These are phyloP conservation scores for Cyprinella venusta DNA, from an alignment of 2,797 vertebrate species.

Conservation along the genomic window DNA sequence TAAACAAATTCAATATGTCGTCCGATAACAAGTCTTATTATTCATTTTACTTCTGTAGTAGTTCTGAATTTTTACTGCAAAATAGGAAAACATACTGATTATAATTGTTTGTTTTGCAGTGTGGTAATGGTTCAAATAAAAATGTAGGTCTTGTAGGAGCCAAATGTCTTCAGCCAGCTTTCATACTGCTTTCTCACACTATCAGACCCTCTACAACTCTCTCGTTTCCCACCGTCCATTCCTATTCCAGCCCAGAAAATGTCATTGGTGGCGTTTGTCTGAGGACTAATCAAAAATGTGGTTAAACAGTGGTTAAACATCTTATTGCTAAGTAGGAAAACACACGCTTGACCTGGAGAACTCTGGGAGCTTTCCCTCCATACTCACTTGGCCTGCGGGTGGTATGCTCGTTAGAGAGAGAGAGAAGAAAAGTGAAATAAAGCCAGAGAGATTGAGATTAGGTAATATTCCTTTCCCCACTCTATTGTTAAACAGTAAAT, in stretches of 20 bases:
- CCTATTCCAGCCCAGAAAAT: slow-evolving; percentile 54
- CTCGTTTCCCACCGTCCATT: slow-evolving; percentile 52
- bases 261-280: slow-evolving; percentile 55
- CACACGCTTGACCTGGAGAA: slow-evolving; percentile 61
- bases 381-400: slow-evolving; percentile 55
- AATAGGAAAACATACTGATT: neutral
- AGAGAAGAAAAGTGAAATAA: slow-evolving; percentile 30
- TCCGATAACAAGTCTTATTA: neutral
- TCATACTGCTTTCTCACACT: slow-evolving; percentile 59
- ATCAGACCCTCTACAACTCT: slow-evolving; percentile 46
- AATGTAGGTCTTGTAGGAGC: neutral
- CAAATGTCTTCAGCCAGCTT: slow-evolving; percentile 41
- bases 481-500: slow-evolving; percentile 31
- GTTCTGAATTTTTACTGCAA: neutral
- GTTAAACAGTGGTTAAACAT: slow-evolving; percentile 60
- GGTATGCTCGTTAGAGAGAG: slow-evolving; percentile 56
- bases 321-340: slow-evolving; percentile 59
- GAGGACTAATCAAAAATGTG: slow-evolving; percentile 60
- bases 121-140: slow-evolving; percentile 13
- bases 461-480: slow-evolving; percentile 48
- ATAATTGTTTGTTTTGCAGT: neutral
- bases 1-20: neutral
- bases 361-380: slow-evolving; percentile 42
- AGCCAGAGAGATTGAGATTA: slow-evolving; percentile 50
- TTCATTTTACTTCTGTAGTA: neutral